A percentile compares a stretch with the other conserved stretches of the same genome.
Conservation (phyloP, 2,888 invertebrate species). For the Lasioglossum marginatum region DNA sequence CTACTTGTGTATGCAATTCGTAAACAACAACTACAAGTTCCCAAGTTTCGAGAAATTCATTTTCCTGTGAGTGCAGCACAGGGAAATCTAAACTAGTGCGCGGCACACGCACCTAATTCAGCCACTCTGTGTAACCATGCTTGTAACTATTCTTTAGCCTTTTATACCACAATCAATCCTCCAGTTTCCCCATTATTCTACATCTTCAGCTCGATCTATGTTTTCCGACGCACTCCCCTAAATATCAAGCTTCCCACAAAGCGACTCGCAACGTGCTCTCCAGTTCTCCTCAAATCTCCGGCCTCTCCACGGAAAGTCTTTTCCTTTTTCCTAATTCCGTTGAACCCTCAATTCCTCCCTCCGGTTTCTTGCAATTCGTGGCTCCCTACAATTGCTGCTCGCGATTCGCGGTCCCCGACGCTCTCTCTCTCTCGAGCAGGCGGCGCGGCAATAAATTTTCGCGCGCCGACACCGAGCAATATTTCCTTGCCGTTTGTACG, state of each 20-base stretch:
- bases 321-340: background rate
- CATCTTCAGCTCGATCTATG: background rate
- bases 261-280: background rate
- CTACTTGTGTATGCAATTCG: no score
- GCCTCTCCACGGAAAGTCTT: background rate
- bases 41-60: no score
- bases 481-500: conserved; percentile 78
- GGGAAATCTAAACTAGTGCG: no score
- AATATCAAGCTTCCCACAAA: background rate
- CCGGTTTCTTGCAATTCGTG: conserved; percentile 32
- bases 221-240: background rate
- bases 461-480: conserved; percentile 77
- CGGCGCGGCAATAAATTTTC: conserved; percentile 76
- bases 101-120: background rate
- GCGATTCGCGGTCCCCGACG: conserved; percentile 5
- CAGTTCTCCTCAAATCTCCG: background rate
- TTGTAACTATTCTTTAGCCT: background rate
- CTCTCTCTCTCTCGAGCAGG: conserved; percentile 48
- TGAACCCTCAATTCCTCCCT: background rate
- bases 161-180: background rate
- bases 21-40: no score
- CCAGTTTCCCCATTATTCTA: background rate
- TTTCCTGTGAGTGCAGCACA: no score
- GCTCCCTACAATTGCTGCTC: conserved; percentile 4
- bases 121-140: background rate